phyloP scores from a whole-genome alignment of 2,113 vertebrate genomes.

The Centrocercus urophasianus region DNA sequence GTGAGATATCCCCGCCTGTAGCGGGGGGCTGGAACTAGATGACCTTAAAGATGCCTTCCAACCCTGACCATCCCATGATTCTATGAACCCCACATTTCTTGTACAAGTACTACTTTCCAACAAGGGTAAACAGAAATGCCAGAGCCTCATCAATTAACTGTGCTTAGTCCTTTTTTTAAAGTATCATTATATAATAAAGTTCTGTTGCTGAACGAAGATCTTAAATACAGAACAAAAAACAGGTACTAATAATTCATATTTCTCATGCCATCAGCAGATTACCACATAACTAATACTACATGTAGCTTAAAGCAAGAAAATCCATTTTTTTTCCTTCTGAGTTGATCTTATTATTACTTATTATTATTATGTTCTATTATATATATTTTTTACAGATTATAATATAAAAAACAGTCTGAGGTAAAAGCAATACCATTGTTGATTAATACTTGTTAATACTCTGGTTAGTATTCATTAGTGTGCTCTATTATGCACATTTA shows the following conservation, averaged over 20 bases:
- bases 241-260: background rate
- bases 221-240: background rate
- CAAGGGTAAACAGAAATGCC: background rate
- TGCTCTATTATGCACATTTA: background rate
- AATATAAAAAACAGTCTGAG: background rate
- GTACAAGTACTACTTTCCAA: background rate
- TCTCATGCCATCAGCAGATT: background rate
- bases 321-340: background rate
- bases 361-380: too few species aligned
- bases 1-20: too few species aligned
- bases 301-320: background rate
- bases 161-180: background rate
- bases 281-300: background rate
- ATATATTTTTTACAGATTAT: too few species aligned
- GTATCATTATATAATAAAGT: background rate
- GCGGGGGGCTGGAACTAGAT: too few species aligned
- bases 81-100: background rate
- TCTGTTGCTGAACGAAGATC: background rate
- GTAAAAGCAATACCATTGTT: background rate
- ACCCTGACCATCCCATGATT: too few species aligned
- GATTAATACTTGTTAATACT: background rate
- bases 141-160: background rate
- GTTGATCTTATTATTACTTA: background rate
- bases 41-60: too few species aligned
- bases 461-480: background rate